Percentiles rank a stretch among this genome's conserved stretches.
These are phyloP conservation scores for Epizoanthus fatuus DNA, from an alignment of 92 coral and sea anemone genomes.

Conservation along the genomic window DNA sequence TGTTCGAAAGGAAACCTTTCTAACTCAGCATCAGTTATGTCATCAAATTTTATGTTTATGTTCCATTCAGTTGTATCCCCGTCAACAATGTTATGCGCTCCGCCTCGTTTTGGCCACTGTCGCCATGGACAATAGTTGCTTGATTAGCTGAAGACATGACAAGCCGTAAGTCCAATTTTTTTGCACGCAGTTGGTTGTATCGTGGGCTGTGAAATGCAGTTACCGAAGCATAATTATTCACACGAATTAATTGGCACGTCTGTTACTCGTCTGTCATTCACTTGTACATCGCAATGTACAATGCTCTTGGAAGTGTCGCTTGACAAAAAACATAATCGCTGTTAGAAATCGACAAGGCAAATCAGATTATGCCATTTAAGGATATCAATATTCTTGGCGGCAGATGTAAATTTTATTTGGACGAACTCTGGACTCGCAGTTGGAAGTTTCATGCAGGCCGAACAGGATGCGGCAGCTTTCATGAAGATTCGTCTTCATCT, in stretches of 20 bases:
- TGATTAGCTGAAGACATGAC: not conserved
- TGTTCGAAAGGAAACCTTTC: constrained; percentile 30
- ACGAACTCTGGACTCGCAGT: not conserved
- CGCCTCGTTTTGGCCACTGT: not conserved
- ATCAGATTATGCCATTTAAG: constrained; percentile 8
- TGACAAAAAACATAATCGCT: not conserved
- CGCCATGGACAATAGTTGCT: too few species aligned
- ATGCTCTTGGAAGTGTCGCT: not conserved
- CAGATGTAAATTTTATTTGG: not conserved
- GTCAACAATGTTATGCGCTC: not conserved
- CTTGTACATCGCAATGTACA: not conserved
- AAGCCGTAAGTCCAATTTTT: constrained; percentile 3
- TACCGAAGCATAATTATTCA: not conserved
- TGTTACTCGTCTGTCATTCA: constrained; percentile 18
- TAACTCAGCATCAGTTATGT: constrained; percentile 51
- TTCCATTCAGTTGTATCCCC: constrained; percentile 60
- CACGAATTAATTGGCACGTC: not conserved
- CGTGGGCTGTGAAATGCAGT: not conserved
- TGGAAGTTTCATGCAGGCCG: not conserved
- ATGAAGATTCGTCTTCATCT: not conserved
- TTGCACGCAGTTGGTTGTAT: not conserved
- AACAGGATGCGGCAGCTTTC: not conserved
- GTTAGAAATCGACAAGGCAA: not conserved
- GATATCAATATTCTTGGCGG: constrained; percentile 1
- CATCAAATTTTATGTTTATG: constrained; percentile 53